Base-by-base conservation (phyloP, 2,797 vertebrate genomes). In the Acipenser oxyrinchus region DNA sequence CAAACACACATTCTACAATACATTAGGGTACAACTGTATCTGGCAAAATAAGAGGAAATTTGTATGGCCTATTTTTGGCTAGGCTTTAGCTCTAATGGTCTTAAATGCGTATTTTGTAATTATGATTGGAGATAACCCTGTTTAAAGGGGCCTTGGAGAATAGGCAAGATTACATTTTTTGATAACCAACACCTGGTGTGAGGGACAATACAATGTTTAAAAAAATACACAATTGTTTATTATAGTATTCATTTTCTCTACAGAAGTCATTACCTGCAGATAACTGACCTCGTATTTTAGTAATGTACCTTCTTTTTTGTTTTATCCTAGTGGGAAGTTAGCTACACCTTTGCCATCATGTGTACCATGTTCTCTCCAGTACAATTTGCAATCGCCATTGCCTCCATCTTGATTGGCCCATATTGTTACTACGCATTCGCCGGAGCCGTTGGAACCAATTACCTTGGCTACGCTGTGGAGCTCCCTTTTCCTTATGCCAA, bases 281-380 rank as follows among this genome's bases (percentile, higher is more conserved):
- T 37, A 37, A 37, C 37, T 37, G 37, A 4, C 37, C 37, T 37
- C 5, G 37, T 37, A 4, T 37, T 37, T 37, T 37, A 37, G 3
- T 37, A 37, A 37, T 55, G 6, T 55, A 55, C 9, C 50, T 66
- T 8, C 50, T 48, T 61, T 13, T 64, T 6, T 68, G 57, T 68
- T 78, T 61, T 9, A 8, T 83, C 84, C 71, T 76, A 83, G 81
- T 76, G 76, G 81, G 82, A 86, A 75, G 72, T 76, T 12, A 63
- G 67, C 23, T 80, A 83, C 48, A 67, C 64, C 60, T 76, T 84
- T 6, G 58, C 76, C 75, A 68, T 75, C 50, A 66, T 78, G 73
- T 84, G 70, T 70, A 60, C 77, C 49, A 58, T 66, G 5, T 73
- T 68, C 7, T 7, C 78, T 23, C 68, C 78, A 0, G 57, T 81